phyloP scores from a whole-genome alignment of 2,113 vertebrate species.

The Ornithorhynchus anatinus region DNA sequence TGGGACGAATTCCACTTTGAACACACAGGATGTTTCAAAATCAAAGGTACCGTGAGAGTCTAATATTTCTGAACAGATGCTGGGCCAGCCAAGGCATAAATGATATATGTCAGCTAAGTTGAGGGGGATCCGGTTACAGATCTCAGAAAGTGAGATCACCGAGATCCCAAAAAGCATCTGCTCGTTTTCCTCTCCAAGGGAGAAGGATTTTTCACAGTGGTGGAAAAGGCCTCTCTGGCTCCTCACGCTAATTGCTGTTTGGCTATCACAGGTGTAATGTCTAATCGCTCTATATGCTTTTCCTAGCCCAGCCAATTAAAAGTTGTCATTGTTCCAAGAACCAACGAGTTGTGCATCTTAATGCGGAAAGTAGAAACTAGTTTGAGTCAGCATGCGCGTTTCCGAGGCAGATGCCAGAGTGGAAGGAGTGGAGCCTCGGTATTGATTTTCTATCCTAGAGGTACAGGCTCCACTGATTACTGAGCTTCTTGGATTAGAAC shows the following conservation, averaged over 20 bases:
- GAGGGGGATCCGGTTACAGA: not conserved
- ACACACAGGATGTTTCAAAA: slow-evolving; percentile 13
- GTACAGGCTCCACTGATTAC: not conserved
- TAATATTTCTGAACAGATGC: slow-evolving; percentile 16
- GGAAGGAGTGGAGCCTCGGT: too few relatives aligned
- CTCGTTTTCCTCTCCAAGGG: slow-evolving; percentile 36
- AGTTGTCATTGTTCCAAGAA: slow-evolving; percentile 55
- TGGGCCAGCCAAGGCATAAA: not conserved
- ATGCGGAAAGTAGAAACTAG: slow-evolving; percentile 1
- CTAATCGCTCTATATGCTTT: slow-evolving; percentile 51
- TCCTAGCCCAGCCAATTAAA: slow-evolving; percentile 58
- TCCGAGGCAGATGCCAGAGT: not conserved
- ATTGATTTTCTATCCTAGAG: not conserved
- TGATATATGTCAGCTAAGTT: not conserved
- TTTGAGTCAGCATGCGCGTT: not conserved
- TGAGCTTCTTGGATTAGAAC: not conserved
- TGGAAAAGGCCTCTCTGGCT: slow-evolving; percentile 14
- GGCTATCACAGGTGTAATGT: slow-evolving; percentile 51
- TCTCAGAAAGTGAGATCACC: slow-evolving; percentile 24
- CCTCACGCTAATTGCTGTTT: slow-evolving; percentile 43
- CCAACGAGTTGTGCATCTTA: slow-evolving; percentile 27
- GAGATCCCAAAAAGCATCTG: slow-evolving; percentile 33
- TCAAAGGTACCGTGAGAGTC: not conserved
- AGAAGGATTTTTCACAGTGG: slow-evolving; percentile 16
- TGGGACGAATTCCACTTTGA: not conserved